Evolutionary conservation across 1,140 invertebrate genomes (phyloP), one percentile per base, ranked within the genome.

Genomic region (Heliconius nattereri): DNA sequence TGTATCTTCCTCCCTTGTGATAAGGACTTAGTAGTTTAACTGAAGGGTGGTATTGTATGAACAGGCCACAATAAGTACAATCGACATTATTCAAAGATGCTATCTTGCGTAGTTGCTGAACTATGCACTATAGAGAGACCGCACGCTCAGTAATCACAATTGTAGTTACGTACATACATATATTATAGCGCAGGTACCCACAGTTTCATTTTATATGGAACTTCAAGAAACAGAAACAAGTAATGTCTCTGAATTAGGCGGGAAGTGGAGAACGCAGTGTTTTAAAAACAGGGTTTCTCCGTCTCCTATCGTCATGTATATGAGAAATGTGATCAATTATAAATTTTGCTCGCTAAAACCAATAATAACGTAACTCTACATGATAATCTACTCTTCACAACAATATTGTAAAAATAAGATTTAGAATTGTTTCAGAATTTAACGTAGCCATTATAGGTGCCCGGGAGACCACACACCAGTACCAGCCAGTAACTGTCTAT

Each of bases 21-120:
- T 66, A 66, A 66, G 60, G 13, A 26, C 60, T 66, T 29, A 66
- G 5, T 9, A 60, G 20, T 29, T 13, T 3, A 16, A 66, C 6
- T 5, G 26, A 66, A 66, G 23, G 60, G 11, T 66, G 13, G 57
- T 32, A 7, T 20, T 73, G 70, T 37, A 6, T 16, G 9, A 45
- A 70, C 70, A 3, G 78, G 37, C 60, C 45, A 71, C 73, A 79
- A 79, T 75, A 75, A 76, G 40, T 71, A 79, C 73, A 71, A 72
- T 75, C 60, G 26, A 35, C 73, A 75, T 54, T 75, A 75, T 45
- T 79, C 73, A 57, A 75, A 75, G 73, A 79, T 75, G 60, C 52
- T 79, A 75, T 79, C 78, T 79, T 40, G 29, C 60, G 37, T 79
- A 75, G 74, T 79, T 79, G 78, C 54, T 54, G 73, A 66, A 57